Base-by-base conservation (phyloP, 2,113 vertebrate species). In the Oncorhynchus keta region DNA sequence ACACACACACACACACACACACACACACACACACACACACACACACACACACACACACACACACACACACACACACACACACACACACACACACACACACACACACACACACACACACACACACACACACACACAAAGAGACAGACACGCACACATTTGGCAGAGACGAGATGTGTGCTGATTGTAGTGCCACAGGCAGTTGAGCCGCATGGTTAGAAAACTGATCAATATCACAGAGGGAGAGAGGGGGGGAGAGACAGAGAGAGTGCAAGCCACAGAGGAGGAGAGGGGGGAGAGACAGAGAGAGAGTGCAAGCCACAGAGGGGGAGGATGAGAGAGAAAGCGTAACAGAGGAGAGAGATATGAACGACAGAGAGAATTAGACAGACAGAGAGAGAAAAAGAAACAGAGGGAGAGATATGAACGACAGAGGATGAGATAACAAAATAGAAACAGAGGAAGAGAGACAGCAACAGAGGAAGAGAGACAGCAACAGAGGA, bases 201-300 rank as follows among this genome's bases (percentile, higher is more conserved):
- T 89, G 86, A 70, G 87, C 79, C 78, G 80, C 85, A 86, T 81
- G 86, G 85, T 80, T 84, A 85, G 86, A 90, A 91, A 85, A 86
- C 89, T 87, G 91, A 92, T 91, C 88, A 86, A 92, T 91, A 92
- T 90, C 86, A 81, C 73, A 75, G 78, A 81, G 28, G 32, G 39
- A 11, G 39, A 45, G 39, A 0, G 39, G 0, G 39, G 8, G 39
- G 8, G 39, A 0, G 39, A 1, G 8, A 3, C 9, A 45, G 0
- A 45, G 39, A 45, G 8, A 45, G 39, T 2, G 39, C 32, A 35
- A 35, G 32, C 32, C 86, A 81, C 73, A 75, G 78, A 81, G 28
- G 32, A 9, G 9, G 39, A 45, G 39, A 11, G 39, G 0, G 39
- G 8, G 39, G 2, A 2, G 39, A 6, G 7, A 11, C 9, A 45